Evolutionary conservation across 2,888 invertebrate genomes (phyloP), one percentile per base, ranked within the genome.

Genomic region (Apomyelois bistriatella): DNA sequence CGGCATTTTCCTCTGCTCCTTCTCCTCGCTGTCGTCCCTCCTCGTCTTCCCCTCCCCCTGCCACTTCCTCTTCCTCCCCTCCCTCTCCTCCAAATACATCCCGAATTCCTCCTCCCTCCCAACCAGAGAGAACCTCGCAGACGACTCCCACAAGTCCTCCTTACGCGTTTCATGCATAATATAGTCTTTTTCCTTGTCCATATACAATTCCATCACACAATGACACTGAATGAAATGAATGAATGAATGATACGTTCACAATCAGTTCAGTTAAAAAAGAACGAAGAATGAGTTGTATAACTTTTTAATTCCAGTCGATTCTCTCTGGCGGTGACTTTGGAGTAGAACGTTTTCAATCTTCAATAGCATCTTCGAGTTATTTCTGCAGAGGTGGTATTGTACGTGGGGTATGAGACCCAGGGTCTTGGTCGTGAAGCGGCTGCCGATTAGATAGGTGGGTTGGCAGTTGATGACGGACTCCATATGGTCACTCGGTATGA

Each of bases 261-360:
- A n/a, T 8, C 51, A 55, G 55, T 64, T 30, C 60, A 71, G 90
- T 95, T 96, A 96, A 89, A 96, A 96, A 83, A 96, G 93, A 65
- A 96, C 96, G 83, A 96, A 96, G 90, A 96, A 96, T 58, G 95
- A 95, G 89, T 96, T 96, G 91, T 96, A 96, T 79, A 96, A 90
- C 85, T 96, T 96, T 88, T 96, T 96, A 75, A 96, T 95, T 58
- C 96, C 96, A 48, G 95, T 95, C 22, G 95, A 95, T 84, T 96
- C 95, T 76, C 95, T 91, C 84, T 96, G 95, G 73, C 95, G 93
- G 79, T 95, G 95, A 78, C 94, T 95, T 82, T 95, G 94, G 57
- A 95, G 92, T 72, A 95, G 92, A 77, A 94, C 93, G 86, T 94
- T 94, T 80, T 94, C 93, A 70, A 94, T 90, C 85, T 92, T 93